Conservation (phyloP, 2,888 invertebrate species). For the Dynastes maya region DNA sequence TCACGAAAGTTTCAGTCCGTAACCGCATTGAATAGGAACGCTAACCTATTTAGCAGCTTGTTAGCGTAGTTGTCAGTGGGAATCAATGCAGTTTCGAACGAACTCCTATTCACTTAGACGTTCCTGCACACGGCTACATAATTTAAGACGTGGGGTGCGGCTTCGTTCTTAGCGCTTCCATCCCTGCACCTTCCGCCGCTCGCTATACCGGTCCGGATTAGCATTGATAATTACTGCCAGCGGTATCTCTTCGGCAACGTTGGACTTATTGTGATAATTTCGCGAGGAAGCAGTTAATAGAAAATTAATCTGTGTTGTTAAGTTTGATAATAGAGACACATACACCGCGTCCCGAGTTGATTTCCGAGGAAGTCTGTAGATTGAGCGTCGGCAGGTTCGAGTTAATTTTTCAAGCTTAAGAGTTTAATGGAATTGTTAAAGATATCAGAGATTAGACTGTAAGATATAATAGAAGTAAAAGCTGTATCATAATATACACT, state of each 20-base stretch:
- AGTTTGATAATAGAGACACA: slow-evolving; percentile 37
- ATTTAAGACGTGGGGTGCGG: slow-evolving; percentile 21
- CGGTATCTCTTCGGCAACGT: slow-evolving; percentile 41
- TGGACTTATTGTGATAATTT: slow-evolving; percentile 42
- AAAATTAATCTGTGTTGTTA: slow-evolving; percentile 46
- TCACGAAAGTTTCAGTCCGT: slow-evolving; percentile 1
- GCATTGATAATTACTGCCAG: slow-evolving; percentile 37
- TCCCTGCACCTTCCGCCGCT: not conserved
- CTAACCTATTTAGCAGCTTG: slow-evolving; percentile 42
- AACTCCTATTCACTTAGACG: slow-evolving; percentile 33
- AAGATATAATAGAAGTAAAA: no score
- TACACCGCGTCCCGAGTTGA: slow-evolving; percentile 4
- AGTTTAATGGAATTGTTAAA: slow-evolving; percentile 1
- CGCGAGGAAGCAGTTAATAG: slow-evolving; percentile 44
- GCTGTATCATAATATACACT: no score
- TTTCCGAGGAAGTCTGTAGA: not conserved
- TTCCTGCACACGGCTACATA: slow-evolving; percentile 31
- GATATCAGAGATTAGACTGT: not conserved
- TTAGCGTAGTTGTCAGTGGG: slow-evolving; percentile 27
- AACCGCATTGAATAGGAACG: slow-evolving; percentile 23
- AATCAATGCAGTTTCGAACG: slow-evolving; percentile 42
- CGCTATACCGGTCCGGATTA: slow-evolving; percentile 27
- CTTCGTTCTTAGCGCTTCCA: slow-evolving; percentile 7
- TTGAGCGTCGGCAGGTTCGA: not conserved
- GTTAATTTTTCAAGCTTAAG: slow-evolving; percentile 40